Evolutionary conservation across 2,113 vertebrate species (phyloP).

Genomic region (Delphinapterus leucas): DNA sequence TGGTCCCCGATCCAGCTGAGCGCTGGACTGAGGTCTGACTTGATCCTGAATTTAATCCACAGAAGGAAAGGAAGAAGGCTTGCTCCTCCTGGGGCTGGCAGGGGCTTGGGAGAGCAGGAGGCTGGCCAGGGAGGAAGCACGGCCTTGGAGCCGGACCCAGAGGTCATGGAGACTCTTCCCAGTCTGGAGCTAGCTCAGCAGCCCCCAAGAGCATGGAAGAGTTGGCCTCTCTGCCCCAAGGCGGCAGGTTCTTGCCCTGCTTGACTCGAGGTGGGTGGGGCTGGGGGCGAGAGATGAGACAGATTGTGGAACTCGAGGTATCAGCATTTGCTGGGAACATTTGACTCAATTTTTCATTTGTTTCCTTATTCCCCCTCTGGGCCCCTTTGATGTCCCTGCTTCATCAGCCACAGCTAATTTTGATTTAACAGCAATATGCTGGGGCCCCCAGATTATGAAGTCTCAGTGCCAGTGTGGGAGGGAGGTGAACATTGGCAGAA

Average conservation of each 20-base stretch:
- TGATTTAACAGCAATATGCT: background rate
- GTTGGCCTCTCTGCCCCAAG: background rate
- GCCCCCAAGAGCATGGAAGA: background rate
- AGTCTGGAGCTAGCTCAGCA: background rate
- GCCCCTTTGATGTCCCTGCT: background rate
- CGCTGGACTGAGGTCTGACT: background rate
- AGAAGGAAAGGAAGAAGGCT: background rate
- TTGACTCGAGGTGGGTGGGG: accelerated
- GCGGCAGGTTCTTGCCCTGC: background rate
- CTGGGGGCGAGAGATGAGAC: accelerated
- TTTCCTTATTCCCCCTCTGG: background rate
- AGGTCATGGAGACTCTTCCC: background rate
- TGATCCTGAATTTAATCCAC: background rate
- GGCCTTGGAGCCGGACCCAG: accelerated
- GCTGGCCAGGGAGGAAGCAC: background rate
- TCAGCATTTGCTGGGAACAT: background rate
- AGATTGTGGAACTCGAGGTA: background rate
- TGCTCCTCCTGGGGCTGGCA: accelerated
- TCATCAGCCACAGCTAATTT: background rate
- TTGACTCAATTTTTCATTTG: background rate
- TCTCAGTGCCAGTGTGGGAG: background rate
- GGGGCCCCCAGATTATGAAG: background rate
- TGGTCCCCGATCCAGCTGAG: background rate
- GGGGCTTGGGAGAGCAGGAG: background rate
- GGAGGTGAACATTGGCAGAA: background rate